phyloP scores from a whole-genome alignment of 2,113 vertebrate genomes.

The Xiphophorus couchianus region DNA sequence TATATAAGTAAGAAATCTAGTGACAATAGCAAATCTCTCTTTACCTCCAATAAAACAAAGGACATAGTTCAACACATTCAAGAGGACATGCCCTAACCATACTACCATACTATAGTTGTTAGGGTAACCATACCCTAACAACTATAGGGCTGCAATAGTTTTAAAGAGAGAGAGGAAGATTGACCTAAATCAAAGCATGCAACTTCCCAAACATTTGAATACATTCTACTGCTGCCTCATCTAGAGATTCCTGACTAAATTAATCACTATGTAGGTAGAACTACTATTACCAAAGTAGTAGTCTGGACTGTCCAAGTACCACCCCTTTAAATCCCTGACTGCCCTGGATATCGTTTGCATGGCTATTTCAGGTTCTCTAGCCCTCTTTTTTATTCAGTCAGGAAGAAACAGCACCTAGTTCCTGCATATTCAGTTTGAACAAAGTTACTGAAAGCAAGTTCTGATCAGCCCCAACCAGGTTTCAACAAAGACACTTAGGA shows the following conservation, averaged over 20 bases:
- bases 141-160: background rate
- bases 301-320: background rate
- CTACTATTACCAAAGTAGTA: background rate
- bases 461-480: no score
- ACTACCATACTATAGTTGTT: no score
- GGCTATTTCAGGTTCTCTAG: no score
- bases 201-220: background rate
- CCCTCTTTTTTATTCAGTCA: no score
- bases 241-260: background rate
- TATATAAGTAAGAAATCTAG: background rate
- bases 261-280: background rate
- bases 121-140: background rate
- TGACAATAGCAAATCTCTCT: background rate
- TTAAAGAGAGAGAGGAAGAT: background rate
- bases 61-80: no score
- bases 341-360: no score
- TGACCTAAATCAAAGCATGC: background rate
- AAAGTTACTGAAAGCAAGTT: no score
- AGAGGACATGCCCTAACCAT: background rate
- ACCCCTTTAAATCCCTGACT: no score
- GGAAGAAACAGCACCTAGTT: no score
- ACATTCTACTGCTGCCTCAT: background rate
- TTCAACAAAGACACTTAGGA: no score
- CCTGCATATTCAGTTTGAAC: no score
- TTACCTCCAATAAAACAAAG: background rate